Evolutionary conservation across 2,113 vertebrate genomes (phyloP).

Genomic region (Elephas maximus): DNA sequence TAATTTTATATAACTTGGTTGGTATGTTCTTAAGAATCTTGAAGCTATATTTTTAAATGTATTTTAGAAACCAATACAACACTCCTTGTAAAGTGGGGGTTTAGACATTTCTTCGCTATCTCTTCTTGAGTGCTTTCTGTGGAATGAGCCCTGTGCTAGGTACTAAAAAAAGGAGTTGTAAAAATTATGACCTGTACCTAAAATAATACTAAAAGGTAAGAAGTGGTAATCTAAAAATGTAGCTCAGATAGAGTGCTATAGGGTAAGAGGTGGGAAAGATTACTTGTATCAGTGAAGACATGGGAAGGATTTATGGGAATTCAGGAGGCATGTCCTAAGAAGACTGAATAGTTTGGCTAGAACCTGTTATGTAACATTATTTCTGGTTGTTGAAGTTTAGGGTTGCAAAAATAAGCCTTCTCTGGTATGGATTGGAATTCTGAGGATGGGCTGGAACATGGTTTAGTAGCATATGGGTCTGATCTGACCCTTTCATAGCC

Average conservation of each 20-base stretch:
- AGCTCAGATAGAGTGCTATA: neutral
- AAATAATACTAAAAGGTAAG: neutral
- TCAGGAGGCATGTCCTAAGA: neutral
- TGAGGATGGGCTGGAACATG: neutral
- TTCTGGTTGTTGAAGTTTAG: neutral
- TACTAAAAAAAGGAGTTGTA: neutral
- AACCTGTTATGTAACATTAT: neutral
- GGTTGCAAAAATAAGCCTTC: neutral
- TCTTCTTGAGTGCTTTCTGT: neutral
- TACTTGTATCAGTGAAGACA: neutral
- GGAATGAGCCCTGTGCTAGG: neutral
- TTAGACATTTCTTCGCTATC: neutral
- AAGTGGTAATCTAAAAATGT: neutral
- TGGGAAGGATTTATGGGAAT: neutral
- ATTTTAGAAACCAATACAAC: neutral
- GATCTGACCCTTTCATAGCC: neutral
- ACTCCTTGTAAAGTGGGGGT: neutral
- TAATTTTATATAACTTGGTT: neutral
- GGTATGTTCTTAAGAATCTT: conserved; percentile 22
- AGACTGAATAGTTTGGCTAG: neutral
- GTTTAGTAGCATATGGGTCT: neutral
- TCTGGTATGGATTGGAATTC: neutral
- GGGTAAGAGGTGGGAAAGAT: neutral
- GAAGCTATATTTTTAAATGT: neutral
- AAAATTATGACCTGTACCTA: conserved; percentile 5